Conservation (phyloP, 2,888 invertebrate genomes). For the Philereme transversata region DNA sequence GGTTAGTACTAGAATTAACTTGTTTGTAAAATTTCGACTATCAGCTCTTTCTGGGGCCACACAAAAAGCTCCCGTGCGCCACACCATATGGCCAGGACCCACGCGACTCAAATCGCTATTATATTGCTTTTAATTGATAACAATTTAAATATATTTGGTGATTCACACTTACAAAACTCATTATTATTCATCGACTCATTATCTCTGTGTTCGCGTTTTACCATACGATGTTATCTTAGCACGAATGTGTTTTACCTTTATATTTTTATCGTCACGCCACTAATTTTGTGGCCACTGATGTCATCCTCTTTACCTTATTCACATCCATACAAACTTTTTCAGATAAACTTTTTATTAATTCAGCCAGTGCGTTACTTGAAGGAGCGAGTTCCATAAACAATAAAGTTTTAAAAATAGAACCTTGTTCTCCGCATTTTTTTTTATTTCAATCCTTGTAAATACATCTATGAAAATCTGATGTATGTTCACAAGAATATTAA, state of each 20-base stretch:
- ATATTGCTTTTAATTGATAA: conserved; percentile 85
- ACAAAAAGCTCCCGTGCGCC: conserved; percentile 61
- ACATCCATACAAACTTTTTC: too few species aligned
- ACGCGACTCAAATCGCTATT: conserved; percentile 81
- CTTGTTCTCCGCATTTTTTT: background rate
- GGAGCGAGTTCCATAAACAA: too few species aligned
- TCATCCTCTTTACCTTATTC: conserved; percentile 41
- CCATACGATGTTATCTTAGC: conserved; percentile 72
- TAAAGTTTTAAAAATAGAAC: too few species aligned
- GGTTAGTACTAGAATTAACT: background rate
- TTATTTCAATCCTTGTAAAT: too few species aligned
- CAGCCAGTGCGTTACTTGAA: too few species aligned
- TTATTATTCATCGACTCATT: conserved; percentile 83
- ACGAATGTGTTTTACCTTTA: conserved; percentile 79
- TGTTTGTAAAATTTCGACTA: background rate
- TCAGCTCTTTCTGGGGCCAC: conserved; percentile 52
- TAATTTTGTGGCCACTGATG: conserved; percentile 54
- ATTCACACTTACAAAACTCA: conserved; percentile 82
- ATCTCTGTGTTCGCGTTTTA: conserved; percentile 78
- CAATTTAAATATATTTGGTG: conserved; percentile 85
- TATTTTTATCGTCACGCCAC: conserved; percentile 72
- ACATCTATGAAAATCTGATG: too few species aligned
- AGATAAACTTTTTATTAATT: too few species aligned
- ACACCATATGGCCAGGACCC: conserved; percentile 74
- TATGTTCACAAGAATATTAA: too few species aligned